A percentile compares a stretch with the other conserved stretches of the same genome.
Evolutionary conservation across 92 coral and sea anemone species (phyloP).

Genomic region (Epizoanthus fatuus): DNA sequence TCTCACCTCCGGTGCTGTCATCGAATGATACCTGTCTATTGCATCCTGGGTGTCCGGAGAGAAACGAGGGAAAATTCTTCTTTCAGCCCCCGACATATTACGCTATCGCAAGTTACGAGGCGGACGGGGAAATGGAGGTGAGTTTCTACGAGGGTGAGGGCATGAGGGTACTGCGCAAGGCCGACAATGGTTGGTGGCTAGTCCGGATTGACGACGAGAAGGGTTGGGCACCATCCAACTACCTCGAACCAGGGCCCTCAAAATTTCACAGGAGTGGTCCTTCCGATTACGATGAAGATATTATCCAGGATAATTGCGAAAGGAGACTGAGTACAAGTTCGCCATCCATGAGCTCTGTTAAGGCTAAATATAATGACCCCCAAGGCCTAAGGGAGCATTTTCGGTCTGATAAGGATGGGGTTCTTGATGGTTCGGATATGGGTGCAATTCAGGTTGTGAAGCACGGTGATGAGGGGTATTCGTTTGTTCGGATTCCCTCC

Average conservation of each 20-base stretch:
- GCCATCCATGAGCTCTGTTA: not conserved
- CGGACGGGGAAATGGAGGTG: constrained; percentile 64
- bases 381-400: not conserved
- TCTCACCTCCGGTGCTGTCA: constrained; percentile 13
- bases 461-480: not conserved
- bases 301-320: not conserved
- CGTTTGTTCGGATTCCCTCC: constrained; percentile 2
- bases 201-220: constrained; percentile 53
- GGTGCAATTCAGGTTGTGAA: constrained; percentile 2
- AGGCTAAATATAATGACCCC: not conserved
- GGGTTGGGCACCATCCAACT: constrained; percentile 91
- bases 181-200: constrained; percentile 86
- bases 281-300: not conserved
- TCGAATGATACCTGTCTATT: constrained; percentile 15
- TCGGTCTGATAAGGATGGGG: not conserved
- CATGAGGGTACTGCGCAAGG: constrained; percentile 62
- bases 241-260: constrained; percentile 52
- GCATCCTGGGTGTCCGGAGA: constrained; percentile 29
- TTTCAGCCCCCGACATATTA: constrained; percentile 12
- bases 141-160: constrained; percentile 63
- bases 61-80: not conserved
- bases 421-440: not conserved
- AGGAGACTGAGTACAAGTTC: not conserved
- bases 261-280: not conserved
- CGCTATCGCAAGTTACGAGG: constrained; percentile 66